Percentiles rank a stretch among this genome's conserved stretches.
Evolutionary conservation across 2,888 invertebrate genomes (phyloP).

Genomic region (Acrobasis suavella): DNA sequence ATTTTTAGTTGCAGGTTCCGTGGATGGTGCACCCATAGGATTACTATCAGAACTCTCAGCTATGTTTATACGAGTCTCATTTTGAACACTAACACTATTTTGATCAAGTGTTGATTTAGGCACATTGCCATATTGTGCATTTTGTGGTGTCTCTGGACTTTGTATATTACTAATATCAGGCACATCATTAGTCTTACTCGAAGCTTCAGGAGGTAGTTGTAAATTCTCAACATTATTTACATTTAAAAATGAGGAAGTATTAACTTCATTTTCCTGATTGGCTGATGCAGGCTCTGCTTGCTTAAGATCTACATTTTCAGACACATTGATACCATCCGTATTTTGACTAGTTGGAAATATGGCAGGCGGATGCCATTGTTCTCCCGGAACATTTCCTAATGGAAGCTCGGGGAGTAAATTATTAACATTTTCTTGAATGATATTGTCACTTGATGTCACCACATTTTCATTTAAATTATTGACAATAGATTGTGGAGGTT

Average conservation of each 20-base stretch:
- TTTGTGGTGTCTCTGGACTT: slow-evolving; percentile 21
- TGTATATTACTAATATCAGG: slow-evolving; percentile 37
- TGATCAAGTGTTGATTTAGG: not conserved
- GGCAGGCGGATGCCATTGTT: slow-evolving; percentile 31
- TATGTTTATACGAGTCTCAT: slow-evolving; percentile 24
- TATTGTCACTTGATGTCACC: slow-evolving; percentile 17
- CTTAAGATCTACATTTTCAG: slow-evolving; percentile 45
- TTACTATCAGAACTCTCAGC: not conserved
- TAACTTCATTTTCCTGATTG: slow-evolving; percentile 44
- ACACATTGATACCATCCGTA: slow-evolving; percentile 38
- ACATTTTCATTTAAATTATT: slow-evolving; percentile 29
- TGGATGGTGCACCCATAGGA: not conserved
- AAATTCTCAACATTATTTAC: slow-evolving; percentile 35
- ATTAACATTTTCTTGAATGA: slow-evolving; percentile 13
- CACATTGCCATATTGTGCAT: slow-evolving; percentile 19
- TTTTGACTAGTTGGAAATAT: slow-evolving; percentile 38
- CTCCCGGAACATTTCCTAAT: slow-evolving; percentile 10
- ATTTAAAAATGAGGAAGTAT: slow-evolving; percentile 40
- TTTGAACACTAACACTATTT: slow-evolving; percentile 15
- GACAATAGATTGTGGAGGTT: slow-evolving; percentile 25
- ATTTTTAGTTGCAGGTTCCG: not conserved
- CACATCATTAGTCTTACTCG: slow-evolving; percentile 35
- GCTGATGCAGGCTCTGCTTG: slow-evolving; percentile 32
- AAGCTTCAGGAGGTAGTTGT: slow-evolving; percentile 35
- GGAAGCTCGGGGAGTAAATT: slow-evolving; percentile 21